phyloP scores from a whole-genome alignment of 2,888 invertebrate species.

The Agrochola macilenta region DNA sequence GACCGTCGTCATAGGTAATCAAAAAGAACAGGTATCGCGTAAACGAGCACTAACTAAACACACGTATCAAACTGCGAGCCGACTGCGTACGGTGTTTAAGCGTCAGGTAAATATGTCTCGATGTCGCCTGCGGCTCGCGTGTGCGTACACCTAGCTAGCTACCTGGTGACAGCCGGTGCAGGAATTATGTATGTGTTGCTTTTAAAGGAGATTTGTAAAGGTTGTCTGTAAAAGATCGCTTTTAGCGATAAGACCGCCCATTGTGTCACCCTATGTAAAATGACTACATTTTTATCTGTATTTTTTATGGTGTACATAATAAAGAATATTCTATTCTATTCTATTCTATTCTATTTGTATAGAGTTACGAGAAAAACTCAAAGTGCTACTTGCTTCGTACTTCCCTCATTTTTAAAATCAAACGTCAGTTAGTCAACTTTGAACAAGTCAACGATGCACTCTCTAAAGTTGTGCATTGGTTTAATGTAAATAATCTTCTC shows the following conservation, averaged over 20 bases:
- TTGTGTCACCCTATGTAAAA: too few species aligned
- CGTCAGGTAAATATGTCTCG: constrained; percentile 58
- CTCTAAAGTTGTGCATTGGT: too few species aligned
- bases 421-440: too few species aligned
- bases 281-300: too few species aligned
- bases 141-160: constrained; percentile 22
- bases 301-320: too few species aligned
- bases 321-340: too few species aligned
- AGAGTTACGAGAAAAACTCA: not conserved
- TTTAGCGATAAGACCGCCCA: too few species aligned
- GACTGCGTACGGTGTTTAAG: constrained; percentile 34
- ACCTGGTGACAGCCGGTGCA: constrained; percentile 28
- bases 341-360: too few species aligned
- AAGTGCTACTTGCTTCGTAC: not conserved
- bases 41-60: not conserved
- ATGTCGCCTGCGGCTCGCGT: constrained; percentile 54
- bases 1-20: not conserved
- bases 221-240: too few species aligned
- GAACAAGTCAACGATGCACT: too few species aligned
- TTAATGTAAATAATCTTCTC: too few species aligned
- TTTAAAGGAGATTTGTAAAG: not conserved
- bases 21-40: constrained; percentile 2
- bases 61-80: constrained; percentile 23
- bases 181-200: constrained; percentile 26
- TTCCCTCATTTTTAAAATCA: too few species aligned